Evolutionary conservation across 1,140 invertebrate genomes (phyloP).

Genomic region (Psilanteris sp.): DNA sequence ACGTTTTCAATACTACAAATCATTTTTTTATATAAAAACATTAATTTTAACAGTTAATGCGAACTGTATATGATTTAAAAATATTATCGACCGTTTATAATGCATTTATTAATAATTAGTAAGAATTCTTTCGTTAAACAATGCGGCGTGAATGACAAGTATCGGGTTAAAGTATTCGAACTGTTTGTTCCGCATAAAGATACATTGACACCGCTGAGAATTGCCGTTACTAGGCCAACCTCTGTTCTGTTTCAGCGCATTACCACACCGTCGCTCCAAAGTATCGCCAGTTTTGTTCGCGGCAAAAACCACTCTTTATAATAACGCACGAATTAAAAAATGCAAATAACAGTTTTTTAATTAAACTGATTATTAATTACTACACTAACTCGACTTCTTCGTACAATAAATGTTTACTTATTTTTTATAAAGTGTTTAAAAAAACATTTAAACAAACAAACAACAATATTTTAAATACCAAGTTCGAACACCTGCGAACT

Average conservation of each 20-base stretch:
- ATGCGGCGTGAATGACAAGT: slow-evolving; percentile 16
- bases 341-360: too few species aligned
- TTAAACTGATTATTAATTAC: too few species aligned
- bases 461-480: too few species aligned
- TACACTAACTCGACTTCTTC: too few species aligned
- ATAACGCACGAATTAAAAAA: slow-evolving; percentile 40
- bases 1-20: too few species aligned
- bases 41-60: too few species aligned
- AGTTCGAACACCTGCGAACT: too few species aligned
- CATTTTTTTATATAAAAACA: too few species aligned
- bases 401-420: too few species aligned
- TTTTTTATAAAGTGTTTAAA: too few species aligned
- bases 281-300: slow-evolving; percentile 26
- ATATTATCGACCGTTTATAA: background rate
- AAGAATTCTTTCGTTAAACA: background rate
- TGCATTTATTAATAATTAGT: slow-evolving; percentile 11
- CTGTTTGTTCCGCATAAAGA: slow-evolving; percentile 49
- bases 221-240: slow-evolving; percentile 65
- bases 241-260: slow-evolving; percentile 59
- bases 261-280: slow-evolving; percentile 50
- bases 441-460: too few species aligned
- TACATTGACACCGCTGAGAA: slow-evolving; percentile 61
- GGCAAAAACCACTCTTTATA: slow-evolving; percentile 46
- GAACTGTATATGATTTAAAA: too few species aligned
- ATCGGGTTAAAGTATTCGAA: slow-evolving; percentile 37